A percentile compares a stretch with the other conserved stretches of the same genome.
Conservation (phyloP, 2,888 invertebrate species). For the Dryocosmus kuriphilus region DNA sequence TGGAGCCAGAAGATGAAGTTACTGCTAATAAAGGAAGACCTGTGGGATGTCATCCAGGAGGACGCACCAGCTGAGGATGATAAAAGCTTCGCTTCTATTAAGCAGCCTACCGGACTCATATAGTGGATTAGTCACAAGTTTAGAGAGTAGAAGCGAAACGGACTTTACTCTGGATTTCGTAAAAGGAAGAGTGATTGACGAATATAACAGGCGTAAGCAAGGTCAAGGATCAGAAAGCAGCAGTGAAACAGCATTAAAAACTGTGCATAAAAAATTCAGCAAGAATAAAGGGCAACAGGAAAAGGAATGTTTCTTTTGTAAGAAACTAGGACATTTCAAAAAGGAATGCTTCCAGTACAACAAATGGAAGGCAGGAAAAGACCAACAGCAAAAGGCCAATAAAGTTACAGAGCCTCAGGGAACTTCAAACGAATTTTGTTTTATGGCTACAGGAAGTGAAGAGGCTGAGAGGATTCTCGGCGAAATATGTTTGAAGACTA, state of each 20-base stretch:
- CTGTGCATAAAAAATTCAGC: background rate
- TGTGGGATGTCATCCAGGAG: too few species aligned
- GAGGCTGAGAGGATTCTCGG: background rate
- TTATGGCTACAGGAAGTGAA: background rate
- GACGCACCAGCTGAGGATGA: too few species aligned
- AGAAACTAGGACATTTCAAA: slow-evolving; percentile 35
- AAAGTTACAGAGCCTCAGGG: background rate
- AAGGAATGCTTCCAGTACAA: slow-evolving; percentile 38
- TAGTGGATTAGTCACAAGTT: slow-evolving; percentile 46
- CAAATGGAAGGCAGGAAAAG: slow-evolving; percentile 24
- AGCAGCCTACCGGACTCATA: slow-evolving; percentile 56
- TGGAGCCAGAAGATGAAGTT: slow-evolving; percentile 12
- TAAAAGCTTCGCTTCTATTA: slow-evolving; percentile 49
- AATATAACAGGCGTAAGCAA: slow-evolving; percentile 38
- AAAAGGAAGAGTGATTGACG: too few species aligned
- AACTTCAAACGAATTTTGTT: background rate
- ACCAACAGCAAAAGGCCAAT: slow-evolving; percentile 36
- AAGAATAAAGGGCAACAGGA: background rate
- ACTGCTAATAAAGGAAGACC: background rate
- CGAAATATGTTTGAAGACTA: background rate
- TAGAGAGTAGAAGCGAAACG: slow-evolving; percentile 49
- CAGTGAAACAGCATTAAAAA: slow-evolving; percentile 42
- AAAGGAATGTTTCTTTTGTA: slow-evolving; percentile 34
- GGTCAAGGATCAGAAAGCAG: background rate
- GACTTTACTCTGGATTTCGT: too few species aligned